phyloP scores from a whole-genome alignment of 2,797 vertebrate genomes.

The Trichosurus vulpecula region DNA sequence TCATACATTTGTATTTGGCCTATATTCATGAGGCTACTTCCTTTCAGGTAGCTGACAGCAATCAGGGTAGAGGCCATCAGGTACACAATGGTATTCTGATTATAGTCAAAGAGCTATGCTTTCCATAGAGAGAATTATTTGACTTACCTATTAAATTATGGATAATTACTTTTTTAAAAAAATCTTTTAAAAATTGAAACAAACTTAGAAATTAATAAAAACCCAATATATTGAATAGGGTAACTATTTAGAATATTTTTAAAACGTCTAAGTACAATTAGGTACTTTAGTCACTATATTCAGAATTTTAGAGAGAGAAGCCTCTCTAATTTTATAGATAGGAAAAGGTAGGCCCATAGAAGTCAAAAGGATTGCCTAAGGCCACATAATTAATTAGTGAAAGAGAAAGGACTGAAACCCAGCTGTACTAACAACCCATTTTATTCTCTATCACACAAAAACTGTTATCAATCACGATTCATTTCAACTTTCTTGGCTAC shows the following conservation, averaged over 20 bases:
- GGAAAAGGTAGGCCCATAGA: background rate
- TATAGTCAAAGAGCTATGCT: background rate
- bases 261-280: background rate
- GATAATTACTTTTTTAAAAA: background rate
- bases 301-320: background rate
- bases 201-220: background rate
- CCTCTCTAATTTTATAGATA: background rate
- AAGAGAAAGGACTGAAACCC: background rate
- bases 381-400: no score
- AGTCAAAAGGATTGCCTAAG: background rate
- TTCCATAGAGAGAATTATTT: background rate
- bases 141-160: background rate
- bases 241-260: background rate
- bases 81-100: background rate
- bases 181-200: no score
- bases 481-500: background rate
- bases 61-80: background rate
- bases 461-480: background rate
- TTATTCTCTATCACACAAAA: background rate
- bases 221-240: background rate
- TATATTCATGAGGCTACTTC: background rate
- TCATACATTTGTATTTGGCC: background rate
- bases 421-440: background rate
- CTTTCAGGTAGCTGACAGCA: background rate
- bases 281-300: background rate